Base-by-base conservation (phyloP, 2,888 invertebrate species). In the Timema cristinae region DNA sequence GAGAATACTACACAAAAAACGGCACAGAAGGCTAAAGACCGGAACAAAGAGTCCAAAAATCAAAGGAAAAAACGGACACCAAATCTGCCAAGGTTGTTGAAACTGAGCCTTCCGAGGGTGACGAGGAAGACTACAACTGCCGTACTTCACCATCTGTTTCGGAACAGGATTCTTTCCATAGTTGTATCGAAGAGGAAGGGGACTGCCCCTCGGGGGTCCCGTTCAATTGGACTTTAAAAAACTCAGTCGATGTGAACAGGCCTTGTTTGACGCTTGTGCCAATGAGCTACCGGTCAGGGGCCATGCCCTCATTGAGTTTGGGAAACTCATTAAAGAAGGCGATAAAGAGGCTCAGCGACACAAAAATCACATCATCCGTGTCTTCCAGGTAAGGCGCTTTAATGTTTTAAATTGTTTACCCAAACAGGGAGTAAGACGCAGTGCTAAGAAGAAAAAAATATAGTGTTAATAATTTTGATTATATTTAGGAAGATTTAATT, bases 281-380 rank as follows among this genome's bases (percentile, higher is more conserved):
- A 85, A 88, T 49, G 79, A 92, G 72, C 81, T 95, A 67, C 94
- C 94, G n/a, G 88, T 91, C 0, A 86, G 90, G 80, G 94, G 91
- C 11, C 94, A 95, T 82, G 95, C 91, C 8, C 83, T 95, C 54
- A 88, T 94, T 76, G 83, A 86, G 68, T 81, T 95, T 15, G 88
- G 88, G 15, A 90, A 89, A 82, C 83, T 95, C n/a, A 85, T 95
- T 68, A 86, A 90, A 78, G 81, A 81, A 16, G 86, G 85, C 75
- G 90, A 94, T 82, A 77, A 83, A 49, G 88, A 89, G 77, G 86
- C 90, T 10, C 79, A 89, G 74, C 84, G 87, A 2, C 88, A 89
- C 76, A 89, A 89, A 78, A 86, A 88, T 75, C 86, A 87, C 75
- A 79, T 94, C 70, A 84, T 93, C 72, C 88, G 89, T 77, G 82